Evolutionary conservation across 2,113 vertebrate genomes (phyloP), one percentile per base, ranked within the genome.

Genomic region (Salvelinus fontinalis): DNA sequence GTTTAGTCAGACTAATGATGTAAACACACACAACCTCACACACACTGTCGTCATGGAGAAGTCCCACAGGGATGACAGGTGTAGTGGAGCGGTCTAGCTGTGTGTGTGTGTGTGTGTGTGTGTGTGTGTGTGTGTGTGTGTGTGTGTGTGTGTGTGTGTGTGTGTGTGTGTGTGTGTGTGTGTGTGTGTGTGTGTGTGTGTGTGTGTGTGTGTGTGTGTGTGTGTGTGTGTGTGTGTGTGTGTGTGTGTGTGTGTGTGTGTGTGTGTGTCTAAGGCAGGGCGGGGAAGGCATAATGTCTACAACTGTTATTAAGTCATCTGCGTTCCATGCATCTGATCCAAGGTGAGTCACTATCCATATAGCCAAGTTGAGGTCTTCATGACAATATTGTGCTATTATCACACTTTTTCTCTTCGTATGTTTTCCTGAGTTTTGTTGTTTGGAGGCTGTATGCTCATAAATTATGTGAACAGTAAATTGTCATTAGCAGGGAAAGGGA

Each of bases 391-490:
- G 51, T 34, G 14, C 66, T 16, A 13, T 31, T 20, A 39, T 62
- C 16, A 16, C 59, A 66, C 9, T 29, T 68, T 68, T 68, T n/a
- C 67, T n/a, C 65, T 18, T 44, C 9, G 39, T 44, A 44, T 44
- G 39, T 49, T 70, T 49, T 34, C 44, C 9, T 48, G 39, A 70
- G 39, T 70, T 49, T 0, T n/a, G 44, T 34, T 70, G 12, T 70
- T 70, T 26, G 39, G 68, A 20, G 68, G 68, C 20, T 68, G 9
- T 49, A 39, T 22, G 29, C 11, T 70, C 39, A 70, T 70, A 26
- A 70, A 51, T 70, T 13, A 70, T 24, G 68, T 70, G 20, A 20
- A 51, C 68, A 70, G 12, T 27, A 70, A 22, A 13, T 16, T 70
- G 68, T 44, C 67, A 68, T 68, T 5, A 27, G 14, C 27, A 8